phyloP scores from a whole-genome alignment of 2,888 invertebrate species.

The Morpho achilles region DNA sequence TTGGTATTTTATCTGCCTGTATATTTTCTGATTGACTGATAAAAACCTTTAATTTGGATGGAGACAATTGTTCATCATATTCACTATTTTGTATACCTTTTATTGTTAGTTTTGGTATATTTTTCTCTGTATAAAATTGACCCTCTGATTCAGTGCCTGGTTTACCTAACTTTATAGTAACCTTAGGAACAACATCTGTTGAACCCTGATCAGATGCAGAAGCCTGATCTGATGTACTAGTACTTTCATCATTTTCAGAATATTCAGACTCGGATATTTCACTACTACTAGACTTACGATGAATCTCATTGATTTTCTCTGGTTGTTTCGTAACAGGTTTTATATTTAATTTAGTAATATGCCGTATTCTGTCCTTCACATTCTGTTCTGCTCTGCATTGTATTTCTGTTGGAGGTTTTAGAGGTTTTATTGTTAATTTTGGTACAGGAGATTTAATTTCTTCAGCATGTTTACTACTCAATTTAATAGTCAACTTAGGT shows the following conservation, averaged over 20 bases:
- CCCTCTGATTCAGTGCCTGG: constrained; percentile 68
- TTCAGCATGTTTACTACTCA: constrained; percentile 55
- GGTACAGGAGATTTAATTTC: constrained; percentile 62
- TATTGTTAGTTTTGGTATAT: constrained; percentile 67
- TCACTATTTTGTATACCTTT: constrained; percentile 61
- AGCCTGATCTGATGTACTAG: constrained; percentile 66
- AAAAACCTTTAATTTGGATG: constrained; percentile 60
- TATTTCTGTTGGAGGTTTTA: constrained; percentile 44
- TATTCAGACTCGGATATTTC: constrained; percentile 76
- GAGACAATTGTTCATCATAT: constrained; percentile 50
- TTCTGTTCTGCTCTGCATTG: constrained; percentile 33
- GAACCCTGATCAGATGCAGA: constrained; percentile 64
- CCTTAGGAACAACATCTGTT: constrained; percentile 63
- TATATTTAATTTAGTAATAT: constrained; percentile 67
- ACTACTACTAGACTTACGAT: constrained; percentile 73
- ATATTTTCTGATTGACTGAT: constrained; percentile 60
- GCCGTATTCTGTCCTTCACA: constrained; percentile 52
- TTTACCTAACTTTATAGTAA: constrained; percentile 70
- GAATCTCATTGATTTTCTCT: constrained; percentile 65
- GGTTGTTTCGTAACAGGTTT: constrained; percentile 72
- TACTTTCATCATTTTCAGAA: constrained; percentile 76
- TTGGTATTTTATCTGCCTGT: constrained; percentile 61
- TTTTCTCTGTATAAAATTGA: constrained; percentile 65
- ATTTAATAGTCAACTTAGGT: constrained; percentile 74
- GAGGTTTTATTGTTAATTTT: constrained; percentile 63